These are phyloP conservation scores for Phortica variegata DNA, from an alignment of 1,140 invertebrate species.

Conservation along the genomic window DNA sequence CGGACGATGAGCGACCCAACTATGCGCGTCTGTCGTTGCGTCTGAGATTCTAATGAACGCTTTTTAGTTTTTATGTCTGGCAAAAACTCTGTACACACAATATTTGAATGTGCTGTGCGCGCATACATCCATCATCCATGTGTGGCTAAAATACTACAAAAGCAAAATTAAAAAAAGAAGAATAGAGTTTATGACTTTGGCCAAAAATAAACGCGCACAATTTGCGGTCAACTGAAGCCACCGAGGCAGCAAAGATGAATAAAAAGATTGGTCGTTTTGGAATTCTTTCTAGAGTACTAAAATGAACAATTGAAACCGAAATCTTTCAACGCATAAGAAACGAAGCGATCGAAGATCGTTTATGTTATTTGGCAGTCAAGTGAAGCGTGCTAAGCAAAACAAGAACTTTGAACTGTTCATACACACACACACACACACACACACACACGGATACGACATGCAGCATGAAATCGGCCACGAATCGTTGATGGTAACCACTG, in stretches of 20 bases:
- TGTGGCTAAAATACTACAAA: constrained; percentile 1
- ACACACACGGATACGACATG: too few relatives aligned
- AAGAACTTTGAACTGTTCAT: constrained; percentile 16
- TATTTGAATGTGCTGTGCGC: constrained; percentile 16
- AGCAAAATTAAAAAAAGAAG: neutral
- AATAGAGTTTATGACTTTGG: constrained; percentile 42
- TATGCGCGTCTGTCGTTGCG: too few relatives aligned
- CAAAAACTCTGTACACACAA: constrained; percentile 18
- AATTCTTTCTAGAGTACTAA: too few relatives aligned
- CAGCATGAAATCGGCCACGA: too few relatives aligned
- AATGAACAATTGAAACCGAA: too few relatives aligned
- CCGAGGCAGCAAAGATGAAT: constrained; percentile 4
- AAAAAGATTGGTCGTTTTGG: too few relatives aligned
- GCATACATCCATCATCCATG: too few relatives aligned
- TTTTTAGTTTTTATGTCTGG: constrained; percentile 23
- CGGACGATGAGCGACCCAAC: too few relatives aligned
- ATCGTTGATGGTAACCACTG: too few relatives aligned
- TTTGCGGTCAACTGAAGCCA: constrained; percentile 36
- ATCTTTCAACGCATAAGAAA: too few relatives aligned
- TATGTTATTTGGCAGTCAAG: constrained; percentile 10
- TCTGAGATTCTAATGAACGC: constrained; percentile 25
- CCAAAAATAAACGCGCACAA: constrained; percentile 49
- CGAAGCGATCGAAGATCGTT: too few relatives aligned
- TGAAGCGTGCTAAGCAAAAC: constrained; percentile 9
- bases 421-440: constrained; percentile 14